A percentile compares a stretch with the other conserved stretches of the same genome.
Evolutionary conservation across 2,888 invertebrate species (phyloP).

Genomic region (Drosophila phalerata): DNA sequence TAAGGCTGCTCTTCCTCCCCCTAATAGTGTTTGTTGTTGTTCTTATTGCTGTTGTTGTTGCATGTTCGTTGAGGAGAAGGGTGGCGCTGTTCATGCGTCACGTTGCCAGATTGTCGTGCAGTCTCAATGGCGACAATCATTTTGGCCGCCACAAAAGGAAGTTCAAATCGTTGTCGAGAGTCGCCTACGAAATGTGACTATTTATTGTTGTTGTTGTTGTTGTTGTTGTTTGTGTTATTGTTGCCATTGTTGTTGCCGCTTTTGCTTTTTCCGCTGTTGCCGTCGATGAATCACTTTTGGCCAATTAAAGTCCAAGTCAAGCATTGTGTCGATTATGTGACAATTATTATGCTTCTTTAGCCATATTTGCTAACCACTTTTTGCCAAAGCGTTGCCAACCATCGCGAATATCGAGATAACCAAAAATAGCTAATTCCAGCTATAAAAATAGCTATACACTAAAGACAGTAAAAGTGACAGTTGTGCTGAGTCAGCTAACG

Average conservation of each 20-base stretch:
- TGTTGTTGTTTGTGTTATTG: conserved; percentile 19
- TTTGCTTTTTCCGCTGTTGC: conserved; percentile 10
- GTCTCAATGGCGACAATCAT: conserved; percentile 63
- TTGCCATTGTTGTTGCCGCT: conserved; percentile 18
- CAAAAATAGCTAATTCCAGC: conserved; percentile 18
- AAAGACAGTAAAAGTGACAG: conserved; percentile 7
- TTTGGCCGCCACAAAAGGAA: conserved; percentile 57
- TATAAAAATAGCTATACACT: conserved; percentile 3
- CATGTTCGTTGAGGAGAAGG: conserved; percentile 34
- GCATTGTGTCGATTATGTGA: conserved; percentile 51
- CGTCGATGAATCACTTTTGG: conserved; percentile 49
- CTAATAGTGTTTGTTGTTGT: conserved; percentile 3
- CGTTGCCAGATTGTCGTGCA: conserved; percentile 59
- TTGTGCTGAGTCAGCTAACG: conserved; percentile 6
- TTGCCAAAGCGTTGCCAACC: conserved; percentile 10
- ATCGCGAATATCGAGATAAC: background rate
- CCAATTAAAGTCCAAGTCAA: conserved; percentile 49
- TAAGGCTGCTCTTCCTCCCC: conserved; percentile 18
- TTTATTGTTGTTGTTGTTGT: conserved; percentile 18
- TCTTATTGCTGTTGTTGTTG: conserved; percentile 1
- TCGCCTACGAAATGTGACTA: conserved; percentile 55
- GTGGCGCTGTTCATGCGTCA: conserved; percentile 50
- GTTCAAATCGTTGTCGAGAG: conserved; percentile 49
- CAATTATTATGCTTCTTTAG: conserved; percentile 58
- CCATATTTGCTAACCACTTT: conserved; percentile 41